phyloP scores from a whole-genome alignment of 2,113 vertebrate genomes.

The Uria aalge region DNA sequence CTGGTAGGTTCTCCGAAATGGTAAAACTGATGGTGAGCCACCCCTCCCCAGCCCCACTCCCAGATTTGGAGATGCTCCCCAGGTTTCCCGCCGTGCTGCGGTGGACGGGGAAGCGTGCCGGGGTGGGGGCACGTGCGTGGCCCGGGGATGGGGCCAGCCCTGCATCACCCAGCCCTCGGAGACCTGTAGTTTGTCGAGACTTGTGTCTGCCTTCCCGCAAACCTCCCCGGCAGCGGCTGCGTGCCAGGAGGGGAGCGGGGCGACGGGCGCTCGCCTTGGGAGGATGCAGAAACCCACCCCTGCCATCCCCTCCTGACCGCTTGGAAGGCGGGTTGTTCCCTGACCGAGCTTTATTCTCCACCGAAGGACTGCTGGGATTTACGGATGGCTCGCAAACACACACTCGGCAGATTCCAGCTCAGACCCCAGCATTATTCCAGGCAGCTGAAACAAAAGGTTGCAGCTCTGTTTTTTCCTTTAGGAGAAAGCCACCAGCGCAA shows the following conservation, averaged over 20 bases:
- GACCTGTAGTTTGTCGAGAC: neutral
- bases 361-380: constrained; percentile 25
- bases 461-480: neutral
- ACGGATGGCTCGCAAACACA: neutral
- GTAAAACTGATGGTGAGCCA: neutral
- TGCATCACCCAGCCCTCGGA: neutral
- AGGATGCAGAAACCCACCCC: neutral
- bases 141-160: neutral
- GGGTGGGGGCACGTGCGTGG: neutral
- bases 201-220: neutral
- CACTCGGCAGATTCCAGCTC: neutral
- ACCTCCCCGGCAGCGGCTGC: neutral
- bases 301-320: neutral
- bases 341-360: neutral
- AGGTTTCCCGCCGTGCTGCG: neutral
- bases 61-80: neutral
- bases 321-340: constrained; percentile 32
- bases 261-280: neutral
- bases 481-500: neutral
- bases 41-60: neutral
- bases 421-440: neutral
- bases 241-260: neutral
- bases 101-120: neutral
- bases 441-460: constrained; percentile 48
- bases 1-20: constrained; percentile 6